These are phyloP conservation scores for Muscina levida DNA, from an alignment of 2,888 invertebrate species.

Conservation along the genomic window DNA sequence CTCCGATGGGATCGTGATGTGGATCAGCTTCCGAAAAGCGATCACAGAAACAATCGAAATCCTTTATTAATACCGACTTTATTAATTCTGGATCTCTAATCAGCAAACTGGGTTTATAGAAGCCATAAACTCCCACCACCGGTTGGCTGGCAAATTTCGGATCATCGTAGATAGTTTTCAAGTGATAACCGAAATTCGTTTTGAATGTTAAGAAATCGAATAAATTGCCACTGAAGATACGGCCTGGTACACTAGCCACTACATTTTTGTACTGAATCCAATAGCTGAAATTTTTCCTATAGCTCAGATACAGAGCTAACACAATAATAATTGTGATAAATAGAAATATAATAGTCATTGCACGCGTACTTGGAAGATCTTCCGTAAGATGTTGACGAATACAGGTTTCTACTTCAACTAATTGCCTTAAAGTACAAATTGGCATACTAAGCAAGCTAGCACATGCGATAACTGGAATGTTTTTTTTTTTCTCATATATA, in stretches of 20 bases:
- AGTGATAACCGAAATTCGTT: constrained; percentile 74
- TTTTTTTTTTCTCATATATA: no score
- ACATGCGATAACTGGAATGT: no score
- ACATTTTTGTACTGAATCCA: background rate
- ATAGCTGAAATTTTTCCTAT: background rate
- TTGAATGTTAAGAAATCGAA: constrained; percentile 73
- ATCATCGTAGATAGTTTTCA: constrained; percentile 76
- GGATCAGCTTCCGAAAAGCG: constrained; percentile 72
- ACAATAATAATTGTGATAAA: no score
- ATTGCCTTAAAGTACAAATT: no score
- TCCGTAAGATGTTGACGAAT: no score
- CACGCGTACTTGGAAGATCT: no score
- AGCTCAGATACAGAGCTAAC: background rate
- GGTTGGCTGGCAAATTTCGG: constrained; percentile 65
- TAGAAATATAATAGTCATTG: no score
- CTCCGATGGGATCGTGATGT: constrained; percentile 70
- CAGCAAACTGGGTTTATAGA: constrained; percentile 79
- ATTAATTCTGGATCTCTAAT: constrained; percentile 79
- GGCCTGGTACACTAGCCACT: background rate
- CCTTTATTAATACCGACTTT: constrained; percentile 78
- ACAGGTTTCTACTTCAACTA: no score
- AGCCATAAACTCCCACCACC: constrained; percentile 76
- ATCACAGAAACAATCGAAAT: constrained; percentile 72
- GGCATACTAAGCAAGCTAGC: no score
- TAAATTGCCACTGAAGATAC: constrained; percentile 74